Conservation (phyloP, 2,797 vertebrate species). For the Notolabrus celidotus region DNA sequence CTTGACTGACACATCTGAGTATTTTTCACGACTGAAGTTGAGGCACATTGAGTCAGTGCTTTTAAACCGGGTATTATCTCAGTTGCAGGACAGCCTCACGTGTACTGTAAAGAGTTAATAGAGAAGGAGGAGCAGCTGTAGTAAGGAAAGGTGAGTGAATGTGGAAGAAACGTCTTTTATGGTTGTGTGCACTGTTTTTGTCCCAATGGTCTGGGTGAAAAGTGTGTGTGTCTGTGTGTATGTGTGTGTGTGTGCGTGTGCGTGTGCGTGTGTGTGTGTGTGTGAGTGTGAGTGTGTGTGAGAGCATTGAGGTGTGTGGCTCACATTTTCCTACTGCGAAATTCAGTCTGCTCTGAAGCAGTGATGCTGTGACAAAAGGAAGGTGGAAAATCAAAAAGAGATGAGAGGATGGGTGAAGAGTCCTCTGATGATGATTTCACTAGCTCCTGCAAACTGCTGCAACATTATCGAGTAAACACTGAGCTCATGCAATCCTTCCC, state of each 20-base stretch:
- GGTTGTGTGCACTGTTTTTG: slow-evolving; percentile 57
- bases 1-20: neutral
- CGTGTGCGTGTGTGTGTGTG: neutral
- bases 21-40: neutral
- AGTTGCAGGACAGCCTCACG: slow-evolving; percentile 21
- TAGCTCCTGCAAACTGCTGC: slow-evolving; percentile 17
- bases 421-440: slow-evolving; percentile 27
- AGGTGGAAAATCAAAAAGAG: slow-evolving; percentile 5
- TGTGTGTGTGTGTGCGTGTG: slow-evolving; percentile 15
- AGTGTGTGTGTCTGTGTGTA: slow-evolving; percentile 1
- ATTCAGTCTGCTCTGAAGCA: slow-evolving; percentile 26
- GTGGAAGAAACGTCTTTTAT: slow-evolving; percentile 71
- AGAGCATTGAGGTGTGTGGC: slow-evolving; percentile 19
- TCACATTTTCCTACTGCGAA: slow-evolving; percentile 63
- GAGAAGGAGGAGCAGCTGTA: slow-evolving; percentile 5
- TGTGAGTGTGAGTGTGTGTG: slow-evolving; percentile 2
- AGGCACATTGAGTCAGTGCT: neutral
- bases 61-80: neutral
- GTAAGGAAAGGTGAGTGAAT: slow-evolving; percentile 53
- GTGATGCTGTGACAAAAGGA: slow-evolving; percentile 29
- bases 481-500: slow-evolving; percentile 25
- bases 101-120: slow-evolving; percentile 30
- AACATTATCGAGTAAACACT: slow-evolving; percentile 19
- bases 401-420: slow-evolving; percentile 9
- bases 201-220: slow-evolving; percentile 50